Evolutionary conservation across 2,113 vertebrate species (phyloP).

Genomic region (Eulacestoma nigropectus): DNA sequence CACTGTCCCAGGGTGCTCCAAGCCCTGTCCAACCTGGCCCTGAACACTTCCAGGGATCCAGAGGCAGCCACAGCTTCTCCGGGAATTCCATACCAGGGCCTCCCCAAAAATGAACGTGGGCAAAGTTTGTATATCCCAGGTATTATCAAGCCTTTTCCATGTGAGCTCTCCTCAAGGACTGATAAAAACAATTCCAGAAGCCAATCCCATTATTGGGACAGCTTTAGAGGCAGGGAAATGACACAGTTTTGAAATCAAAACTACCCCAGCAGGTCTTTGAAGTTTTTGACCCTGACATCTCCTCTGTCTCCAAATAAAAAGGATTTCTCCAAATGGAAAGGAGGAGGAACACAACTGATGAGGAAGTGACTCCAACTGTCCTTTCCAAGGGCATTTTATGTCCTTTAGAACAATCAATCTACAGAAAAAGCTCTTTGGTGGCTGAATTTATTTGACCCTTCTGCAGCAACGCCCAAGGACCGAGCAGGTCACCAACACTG

Average conservation of each 20-base stretch:
- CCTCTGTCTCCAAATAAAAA: neutral
- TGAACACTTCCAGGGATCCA: neutral
- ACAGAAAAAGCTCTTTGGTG: neutral
- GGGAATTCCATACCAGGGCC: neutral
- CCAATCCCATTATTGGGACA: neutral
- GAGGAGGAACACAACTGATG: neutral
- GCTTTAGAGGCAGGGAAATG: neutral
- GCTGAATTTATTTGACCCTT: neutral
- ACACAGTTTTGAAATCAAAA: conserved; percentile 1
- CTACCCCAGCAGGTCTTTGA: neutral
- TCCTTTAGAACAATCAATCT: neutral
- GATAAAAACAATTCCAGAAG: neutral
- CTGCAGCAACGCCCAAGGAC: neutral
- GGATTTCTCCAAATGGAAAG: neutral
- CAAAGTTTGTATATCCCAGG: neutral
- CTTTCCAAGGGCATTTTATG: neutral
- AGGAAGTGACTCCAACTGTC: neutral
- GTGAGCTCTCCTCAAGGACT: neutral
- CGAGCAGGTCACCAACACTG: neutral
- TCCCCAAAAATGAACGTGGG: neutral
- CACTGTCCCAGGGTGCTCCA: accelerated
- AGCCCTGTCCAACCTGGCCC: neutral
- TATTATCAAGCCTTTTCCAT: neutral
- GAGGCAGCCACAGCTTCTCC: neutral
- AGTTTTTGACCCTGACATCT: neutral